Evolutionary conservation across 2,888 invertebrate species (phyloP).

Genomic region (Aelia acuminata): DNA sequence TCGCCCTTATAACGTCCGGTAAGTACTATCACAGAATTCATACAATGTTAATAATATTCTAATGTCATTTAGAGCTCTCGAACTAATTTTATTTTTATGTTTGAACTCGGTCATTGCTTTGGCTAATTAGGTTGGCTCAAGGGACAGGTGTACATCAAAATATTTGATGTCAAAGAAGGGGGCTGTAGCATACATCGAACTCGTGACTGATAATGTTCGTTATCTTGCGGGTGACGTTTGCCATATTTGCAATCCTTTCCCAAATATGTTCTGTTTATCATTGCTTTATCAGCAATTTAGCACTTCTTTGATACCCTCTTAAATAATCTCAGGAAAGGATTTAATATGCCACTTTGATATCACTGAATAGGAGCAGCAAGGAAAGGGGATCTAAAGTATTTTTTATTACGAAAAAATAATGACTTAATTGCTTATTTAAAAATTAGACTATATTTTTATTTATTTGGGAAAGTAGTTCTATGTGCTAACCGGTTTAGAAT

Average conservation of each 20-base stretch:
- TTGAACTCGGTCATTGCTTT: background rate
- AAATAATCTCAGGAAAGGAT: background rate
- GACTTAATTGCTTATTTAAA: too few relatives aligned
- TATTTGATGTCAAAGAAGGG: background rate
- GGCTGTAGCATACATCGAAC: background rate
- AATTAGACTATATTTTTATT: too few relatives aligned
- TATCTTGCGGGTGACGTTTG: background rate
- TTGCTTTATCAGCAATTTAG: background rate
- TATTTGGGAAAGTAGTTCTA: too few relatives aligned
- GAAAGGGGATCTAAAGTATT: too few relatives aligned
- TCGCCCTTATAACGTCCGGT: too few relatives aligned
- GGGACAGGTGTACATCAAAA: background rate
- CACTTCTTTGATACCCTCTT: background rate
- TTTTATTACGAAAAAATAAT: too few relatives aligned
- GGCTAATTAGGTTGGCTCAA: background rate
- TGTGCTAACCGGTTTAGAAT: too few relatives aligned
- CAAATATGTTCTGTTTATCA: background rate
- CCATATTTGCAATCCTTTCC: background rate
- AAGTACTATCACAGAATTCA: too few relatives aligned
- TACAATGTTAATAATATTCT: too few relatives aligned
- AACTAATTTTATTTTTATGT: background rate
- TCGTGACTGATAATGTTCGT: slow-evolving; percentile 4
- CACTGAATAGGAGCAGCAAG: background rate
- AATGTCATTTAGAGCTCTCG: background rate
- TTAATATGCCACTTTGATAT: background rate